Evolutionary conservation across 2,113 vertebrate species (phyloP).

Genomic region (Macroglossus sobrinus): DNA sequence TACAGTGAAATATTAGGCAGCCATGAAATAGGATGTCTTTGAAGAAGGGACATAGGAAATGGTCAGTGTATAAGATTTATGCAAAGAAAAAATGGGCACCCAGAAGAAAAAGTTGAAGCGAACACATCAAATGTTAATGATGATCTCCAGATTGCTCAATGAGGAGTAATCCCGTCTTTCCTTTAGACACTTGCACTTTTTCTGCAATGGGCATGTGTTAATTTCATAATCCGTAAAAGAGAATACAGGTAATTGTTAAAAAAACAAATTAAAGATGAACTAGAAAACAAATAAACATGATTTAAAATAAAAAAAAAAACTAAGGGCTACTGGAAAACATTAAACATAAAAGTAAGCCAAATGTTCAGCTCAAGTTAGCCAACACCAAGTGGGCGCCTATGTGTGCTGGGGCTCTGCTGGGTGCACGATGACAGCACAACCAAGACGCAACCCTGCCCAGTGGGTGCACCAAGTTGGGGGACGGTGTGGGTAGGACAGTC

Average conservation of each 20-base stretch:
- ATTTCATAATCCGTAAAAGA: neutral
- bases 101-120: neutral
- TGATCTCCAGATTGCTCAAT: neutral
- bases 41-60: neutral
- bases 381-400: neutral
- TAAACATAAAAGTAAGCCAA: neutral
- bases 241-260: neutral
- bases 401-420: neutral
- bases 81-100: neutral
- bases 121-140: neutral
- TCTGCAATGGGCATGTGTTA: neutral
- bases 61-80: neutral
- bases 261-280: neutral
- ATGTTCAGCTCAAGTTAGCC: neutral
- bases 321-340: neutral
- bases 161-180: neutral
- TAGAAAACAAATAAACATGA: neutral
- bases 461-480: fast-evolving
- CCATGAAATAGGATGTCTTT: neutral
- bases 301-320: neutral
- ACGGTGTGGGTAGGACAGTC: neutral
- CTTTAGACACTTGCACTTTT: neutral
- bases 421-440: fast-evolving
- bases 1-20: neutral
- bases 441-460: neutral